Evolutionary conservation across 2,888 invertebrate species (phyloP), one percentile per base, ranked within the genome.

Genomic region (Lasioglossum morio): DNA sequence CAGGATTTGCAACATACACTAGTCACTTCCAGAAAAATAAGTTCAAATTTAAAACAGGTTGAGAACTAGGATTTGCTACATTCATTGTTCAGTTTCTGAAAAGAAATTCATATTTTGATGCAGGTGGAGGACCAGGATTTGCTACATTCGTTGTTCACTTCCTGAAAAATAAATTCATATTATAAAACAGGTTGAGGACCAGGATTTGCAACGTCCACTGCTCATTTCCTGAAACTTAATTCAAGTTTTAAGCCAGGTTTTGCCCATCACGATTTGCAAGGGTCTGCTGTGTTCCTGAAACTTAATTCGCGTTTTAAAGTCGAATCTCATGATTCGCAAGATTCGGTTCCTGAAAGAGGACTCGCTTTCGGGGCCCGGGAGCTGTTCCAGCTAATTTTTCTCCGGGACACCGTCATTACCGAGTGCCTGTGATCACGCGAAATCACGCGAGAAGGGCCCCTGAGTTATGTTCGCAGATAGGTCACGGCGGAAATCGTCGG

Each of bases 391-490:
- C 78, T 30, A 48, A 77, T 86, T 86, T 86, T 86, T 85, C 86
- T 77, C 57, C 40, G 30, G 53, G 81, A 74, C 76, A 40, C 63
- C 73, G 82, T 85, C 74, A 86, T 86, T 85, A 86, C 70, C 82
- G 74, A 48, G 19, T 37, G 69, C 14, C 48, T 40, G 73, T 72
- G 84, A 87, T 87, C 86, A 81, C 48, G 84, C 82, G 84, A 79
- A 79, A 90, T 90, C 90, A 90, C 90, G 90, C 90, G 88, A 90
- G 86, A 85, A 77, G 79, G 78, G 82, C 63, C 80, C 70, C 23
- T 87, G 85, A 89, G 85, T 89, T 89, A 90, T 85, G 81, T 70
- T 57, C 86, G 81, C 82, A 87, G 87, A 87, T 86, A 86, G 80
- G 88, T 88, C 88, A 81, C 80, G 79, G 78, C 66, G 87, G 84